Evolutionary conservation across 2,888 invertebrate species (phyloP), one percentile per base, ranked within the genome.

Genomic region (Resseliella maxima): DNA sequence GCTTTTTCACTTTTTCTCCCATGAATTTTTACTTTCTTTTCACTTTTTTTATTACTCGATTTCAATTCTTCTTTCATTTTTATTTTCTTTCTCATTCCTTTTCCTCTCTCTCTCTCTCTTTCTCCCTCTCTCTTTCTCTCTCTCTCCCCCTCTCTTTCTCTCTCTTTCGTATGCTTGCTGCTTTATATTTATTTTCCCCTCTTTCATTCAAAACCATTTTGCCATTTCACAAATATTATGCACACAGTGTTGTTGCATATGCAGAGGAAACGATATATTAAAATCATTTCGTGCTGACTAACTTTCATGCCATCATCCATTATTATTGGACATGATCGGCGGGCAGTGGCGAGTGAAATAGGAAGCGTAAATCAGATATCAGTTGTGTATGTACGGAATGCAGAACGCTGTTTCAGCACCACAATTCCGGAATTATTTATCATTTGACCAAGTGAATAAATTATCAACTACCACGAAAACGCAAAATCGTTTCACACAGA

Each of bases 311-410:
- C 72, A 35, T 35, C 72, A 72, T 72, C 72, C 35, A 72, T 72
- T 72, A 72, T 72, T 72, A 72, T 72, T 72, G 72, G 72, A 35
- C 72, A 72, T 72, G 72, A 72, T 31, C 72, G 72, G 72, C 35
- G 72, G 31, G 27, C 72, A 35, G 72, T 72, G 72, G 72, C 35
- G 72, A 72, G 3, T 72, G 31, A 31, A 72, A 15, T 31, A 72
- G 72, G 72, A 72, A 72, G 72, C 72, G 72, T 72, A 35, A 72
- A 72, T 72, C 72, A 72, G 72, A 72, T 72, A 72, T 72, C 72
- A 31, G 72, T 31, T 27, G 1, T 18, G 72, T 31, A 72, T 72
- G 35, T 59, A 18, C 27, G 59, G 27, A 72, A 72, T 72, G 72
- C 72, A 35, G 35, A 72, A 72, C 72, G 72, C 72, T 72, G 72